Conservation (phyloP, 2,113 vertebrate species). For the Climacteris rufus region DNA sequence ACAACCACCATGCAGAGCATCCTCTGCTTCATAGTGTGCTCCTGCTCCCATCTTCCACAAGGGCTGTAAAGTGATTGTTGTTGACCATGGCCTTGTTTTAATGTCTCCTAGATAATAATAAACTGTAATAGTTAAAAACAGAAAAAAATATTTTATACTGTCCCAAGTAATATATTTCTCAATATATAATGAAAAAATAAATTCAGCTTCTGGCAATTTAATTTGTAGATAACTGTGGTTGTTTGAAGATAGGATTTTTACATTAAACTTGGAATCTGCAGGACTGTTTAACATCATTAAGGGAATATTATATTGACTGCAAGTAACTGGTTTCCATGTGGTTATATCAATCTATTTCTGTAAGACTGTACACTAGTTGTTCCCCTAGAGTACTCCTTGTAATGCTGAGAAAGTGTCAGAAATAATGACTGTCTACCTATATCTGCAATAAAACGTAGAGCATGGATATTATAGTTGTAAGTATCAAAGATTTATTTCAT, state of each 20-base stretch:
- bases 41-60: background rate
- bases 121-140: conserved; percentile 15
- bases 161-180: conserved; percentile 49
- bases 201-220: conserved; percentile 67
- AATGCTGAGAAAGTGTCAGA: conserved; percentile 84
- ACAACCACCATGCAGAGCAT: background rate
- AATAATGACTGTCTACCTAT: conserved; percentile 86
- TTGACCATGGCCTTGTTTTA: conserved; percentile 61
- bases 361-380: conserved; percentile 75
- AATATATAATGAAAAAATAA: conserved; percentile 51
- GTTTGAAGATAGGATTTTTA: conserved; percentile 59
- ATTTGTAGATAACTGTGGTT: conserved; percentile 68
- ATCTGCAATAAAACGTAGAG: conserved; percentile 85
- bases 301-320: conserved; percentile 77
- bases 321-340: conserved; percentile 77
- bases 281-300: conserved; percentile 78
- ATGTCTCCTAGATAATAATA: conserved; percentile 64
- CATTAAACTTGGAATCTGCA: conserved; percentile 67
- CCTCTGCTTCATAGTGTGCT: background rate
- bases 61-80: conserved; percentile 40
- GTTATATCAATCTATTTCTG: conserved; percentile 80
- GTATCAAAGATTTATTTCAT: conserved; percentile 87
- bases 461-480: conserved; percentile 86
- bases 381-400: conserved; percentile 78
- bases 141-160: background rate